Evolutionary conservation across 2,888 invertebrate species (phyloP).

Genomic region (Leptinotarsa peninsularis): DNA sequence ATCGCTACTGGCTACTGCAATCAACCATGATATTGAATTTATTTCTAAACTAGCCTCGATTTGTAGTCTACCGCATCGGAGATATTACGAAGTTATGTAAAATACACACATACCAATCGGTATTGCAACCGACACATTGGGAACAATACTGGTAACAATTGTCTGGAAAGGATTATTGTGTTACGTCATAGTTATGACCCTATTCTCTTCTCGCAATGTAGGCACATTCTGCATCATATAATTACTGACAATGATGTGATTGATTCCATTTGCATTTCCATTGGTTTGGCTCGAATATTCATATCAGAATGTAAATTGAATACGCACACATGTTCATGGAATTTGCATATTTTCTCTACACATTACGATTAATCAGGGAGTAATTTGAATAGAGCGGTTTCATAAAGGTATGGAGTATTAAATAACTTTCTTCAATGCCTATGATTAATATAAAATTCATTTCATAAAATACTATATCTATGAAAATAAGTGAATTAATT

Average conservation of each 20-base stretch:
- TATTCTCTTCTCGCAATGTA: slow-evolving; percentile 7
- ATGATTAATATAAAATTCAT: no score
- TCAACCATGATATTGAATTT: slow-evolving; percentile 34
- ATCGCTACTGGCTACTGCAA: slow-evolving; percentile 27
- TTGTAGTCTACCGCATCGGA: slow-evolving; percentile 25
- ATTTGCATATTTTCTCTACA: slow-evolving; percentile 38
- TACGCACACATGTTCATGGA: slow-evolving; percentile 33
- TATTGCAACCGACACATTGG: slow-evolving; percentile 27
- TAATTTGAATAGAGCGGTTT: slow-evolving; percentile 7
- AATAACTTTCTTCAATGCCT: no score
- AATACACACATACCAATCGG: slow-evolving; percentile 22
- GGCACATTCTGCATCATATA: slow-evolving; percentile 27
- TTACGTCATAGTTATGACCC: slow-evolving; percentile 29
- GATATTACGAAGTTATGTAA: slow-evolving; percentile 39
- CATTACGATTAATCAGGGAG: slow-evolving; percentile 19
- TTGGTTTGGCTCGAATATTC: slow-evolving; percentile 42
- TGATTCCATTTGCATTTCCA: slow-evolving; percentile 46
- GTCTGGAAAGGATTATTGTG: slow-evolving; percentile 38
- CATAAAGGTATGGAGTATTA: neutral
- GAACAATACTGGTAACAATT: slow-evolving; percentile 21
- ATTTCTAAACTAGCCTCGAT: slow-evolving; percentile 32
- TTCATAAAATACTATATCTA: no score
- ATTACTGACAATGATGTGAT: slow-evolving; percentile 44
- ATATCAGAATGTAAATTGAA: slow-evolving; percentile 39
- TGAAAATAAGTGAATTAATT: no score